Conservation (phyloP, 2,888 invertebrate species). For the Diachrysia chrysitis region DNA sequence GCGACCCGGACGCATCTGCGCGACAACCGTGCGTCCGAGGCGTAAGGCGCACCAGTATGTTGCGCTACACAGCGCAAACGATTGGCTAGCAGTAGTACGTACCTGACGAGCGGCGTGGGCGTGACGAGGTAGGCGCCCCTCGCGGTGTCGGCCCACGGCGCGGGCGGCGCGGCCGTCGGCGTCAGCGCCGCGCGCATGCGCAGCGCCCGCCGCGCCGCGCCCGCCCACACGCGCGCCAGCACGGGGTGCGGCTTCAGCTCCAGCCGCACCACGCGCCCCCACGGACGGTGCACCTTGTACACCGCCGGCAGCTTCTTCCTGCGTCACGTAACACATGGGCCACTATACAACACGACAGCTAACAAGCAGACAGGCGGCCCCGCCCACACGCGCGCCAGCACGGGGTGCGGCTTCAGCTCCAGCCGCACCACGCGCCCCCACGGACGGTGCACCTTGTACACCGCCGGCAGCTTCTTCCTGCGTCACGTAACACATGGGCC, state of each 20-base stretch:
- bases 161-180: slow-evolving; percentile 95
- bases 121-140: slow-evolving; percentile 93
- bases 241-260: slow-evolving; percentile 96
- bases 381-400: slow-evolving; percentile 91
- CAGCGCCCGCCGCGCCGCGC: slow-evolving; percentile 91
- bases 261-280: slow-evolving; percentile 90
- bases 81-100: no score
- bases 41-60: no score
- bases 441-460: slow-evolving; percentile 93
- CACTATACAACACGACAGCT: not conserved
- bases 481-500: not conserved
- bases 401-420: slow-evolving; percentile 96
- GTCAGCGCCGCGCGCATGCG: slow-evolving; percentile 92
- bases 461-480: slow-evolving; percentile 92
- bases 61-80: no score
- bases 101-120: slow-evolving; percentile 86
- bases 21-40: no score
- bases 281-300: slow-evolving; percentile 93
- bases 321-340: not conserved
- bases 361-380: slow-evolving; percentile 66
- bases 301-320: slow-evolving; percentile 93
- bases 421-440: slow-evolving; percentile 91
- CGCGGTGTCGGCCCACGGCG: slow-evolving; percentile 93
- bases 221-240: slow-evolving; percentile 91
- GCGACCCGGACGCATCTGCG: no score